A percentile compares a stretch with the other conserved stretches of the same genome.
phyloP scores from a whole-genome alignment of 2,797 vertebrate genomes.

The Mormyrops boulengeri region DNA sequence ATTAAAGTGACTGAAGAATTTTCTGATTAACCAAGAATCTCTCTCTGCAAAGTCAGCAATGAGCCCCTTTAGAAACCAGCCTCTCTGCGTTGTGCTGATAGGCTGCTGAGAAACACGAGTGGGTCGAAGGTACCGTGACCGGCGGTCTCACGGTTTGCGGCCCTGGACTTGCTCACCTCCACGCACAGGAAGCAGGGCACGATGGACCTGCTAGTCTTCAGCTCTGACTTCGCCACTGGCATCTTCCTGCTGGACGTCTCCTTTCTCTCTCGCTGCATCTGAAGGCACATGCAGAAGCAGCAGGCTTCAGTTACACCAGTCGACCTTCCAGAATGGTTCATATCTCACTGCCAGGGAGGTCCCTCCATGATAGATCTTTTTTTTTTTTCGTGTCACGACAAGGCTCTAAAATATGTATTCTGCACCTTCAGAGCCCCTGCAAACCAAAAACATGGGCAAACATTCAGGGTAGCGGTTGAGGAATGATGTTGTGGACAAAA shows the following conservation, averaged over 20 bases:
- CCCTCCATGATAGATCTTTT: not conserved
- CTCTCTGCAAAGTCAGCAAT: not conserved
- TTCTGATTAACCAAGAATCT: conserved; percentile 7
- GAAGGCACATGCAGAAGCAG: not conserved
- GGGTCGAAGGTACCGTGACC: not conserved
- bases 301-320: not conserved
- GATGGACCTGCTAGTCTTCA: conserved; percentile 79
- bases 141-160: not conserved
- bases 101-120: not conserved
- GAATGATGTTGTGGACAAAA: not conserved
- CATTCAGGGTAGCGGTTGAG: not conserved
- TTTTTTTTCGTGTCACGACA: not conserved
- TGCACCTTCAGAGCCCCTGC: not conserved
- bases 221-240: conserved; percentile 46
- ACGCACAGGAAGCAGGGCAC: conserved; percentile 85
- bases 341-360: not conserved
- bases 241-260: conserved; percentile 31
- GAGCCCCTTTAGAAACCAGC: not conserved
- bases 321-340: not conserved
- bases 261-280: not conserved
- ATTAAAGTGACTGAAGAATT: not conserved
- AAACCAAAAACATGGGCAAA: not conserved
- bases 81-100: not conserved
- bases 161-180: conserved; percentile 66
- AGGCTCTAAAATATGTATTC: not conserved